Evolutionary conservation across 2,113 vertebrate species (phyloP).

Genomic region (Proterorhinus semilunaris): DNA sequence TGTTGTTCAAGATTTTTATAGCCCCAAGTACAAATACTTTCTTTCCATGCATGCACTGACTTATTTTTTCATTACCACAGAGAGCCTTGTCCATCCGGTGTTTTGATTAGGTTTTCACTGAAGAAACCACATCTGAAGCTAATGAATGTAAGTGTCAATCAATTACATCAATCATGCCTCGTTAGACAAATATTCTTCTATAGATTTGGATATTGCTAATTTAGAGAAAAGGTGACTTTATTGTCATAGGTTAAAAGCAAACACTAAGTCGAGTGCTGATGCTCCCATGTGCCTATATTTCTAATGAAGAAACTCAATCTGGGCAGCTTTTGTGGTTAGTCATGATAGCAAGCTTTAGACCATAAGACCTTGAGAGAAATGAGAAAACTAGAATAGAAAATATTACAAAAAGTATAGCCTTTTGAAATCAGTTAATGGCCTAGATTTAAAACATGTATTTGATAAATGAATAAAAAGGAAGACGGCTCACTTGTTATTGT

Average conservation of each 20-base stretch:
- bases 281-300: not conserved
- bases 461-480: not conserved
- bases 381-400: not conserved
- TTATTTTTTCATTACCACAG: not conserved
- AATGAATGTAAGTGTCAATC: conserved; percentile 13
- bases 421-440: no score
- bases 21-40: not conserved
- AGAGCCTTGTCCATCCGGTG: conserved; percentile 7
- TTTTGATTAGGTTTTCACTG: conserved; percentile 21
- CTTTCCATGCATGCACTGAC: not conserved
- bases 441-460: not conserved
- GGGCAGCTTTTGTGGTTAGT: not conserved
- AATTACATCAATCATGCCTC: conserved; percentile 6
- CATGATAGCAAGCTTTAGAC: not conserved
- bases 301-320: not conserved
- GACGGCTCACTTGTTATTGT: not conserved
- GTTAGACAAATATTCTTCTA: conserved; percentile 9
- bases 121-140: conserved; percentile 20
- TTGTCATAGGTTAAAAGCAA: conserved; percentile 3
- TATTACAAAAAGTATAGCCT: no score
- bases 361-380: not conserved
- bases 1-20: no score
- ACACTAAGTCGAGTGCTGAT: not conserved
- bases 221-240: not conserved
- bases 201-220: not conserved